Evolutionary conservation across 2,797 vertebrate species (phyloP).

Genomic region (Diceros bicornis): DNA sequence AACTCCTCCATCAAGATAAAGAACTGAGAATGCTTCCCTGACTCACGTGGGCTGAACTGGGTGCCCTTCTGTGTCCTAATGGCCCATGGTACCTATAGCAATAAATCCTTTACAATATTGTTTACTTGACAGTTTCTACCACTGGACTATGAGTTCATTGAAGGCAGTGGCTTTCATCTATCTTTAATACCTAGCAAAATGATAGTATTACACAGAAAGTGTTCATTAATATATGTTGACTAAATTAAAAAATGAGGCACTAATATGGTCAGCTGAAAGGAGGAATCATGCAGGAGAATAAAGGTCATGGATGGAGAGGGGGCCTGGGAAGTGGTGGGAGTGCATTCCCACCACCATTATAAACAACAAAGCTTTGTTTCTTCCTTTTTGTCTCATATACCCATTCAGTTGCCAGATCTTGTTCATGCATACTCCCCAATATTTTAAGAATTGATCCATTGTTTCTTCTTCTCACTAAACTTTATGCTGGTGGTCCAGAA

Average conservation of each 20-base stretch:
- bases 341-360: not conserved
- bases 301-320: not conserved
- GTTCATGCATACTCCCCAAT: not conserved
- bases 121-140: not conserved
- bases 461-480: not conserved
- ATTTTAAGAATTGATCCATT: not conserved
- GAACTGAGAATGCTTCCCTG: not conserved
- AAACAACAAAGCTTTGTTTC: not conserved
- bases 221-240: not conserved
- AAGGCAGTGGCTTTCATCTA: not conserved
- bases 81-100: not conserved
- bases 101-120: not conserved
- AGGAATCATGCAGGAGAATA: not conserved
- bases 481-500: not conserved
- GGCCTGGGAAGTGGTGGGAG: not conserved
- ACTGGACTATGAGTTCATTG: not conserved
- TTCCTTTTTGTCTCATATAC: not conserved
- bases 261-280: not conserved
- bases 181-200: constrained; percentile 24
- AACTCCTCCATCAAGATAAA: not conserved
- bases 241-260: not conserved
- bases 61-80: not conserved
- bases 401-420: not conserved
- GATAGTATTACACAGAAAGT: not conserved
- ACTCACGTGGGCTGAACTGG: not conserved